Base-by-base conservation (phyloP, 2,888 invertebrate species). In the Pteria penguin region DNA sequence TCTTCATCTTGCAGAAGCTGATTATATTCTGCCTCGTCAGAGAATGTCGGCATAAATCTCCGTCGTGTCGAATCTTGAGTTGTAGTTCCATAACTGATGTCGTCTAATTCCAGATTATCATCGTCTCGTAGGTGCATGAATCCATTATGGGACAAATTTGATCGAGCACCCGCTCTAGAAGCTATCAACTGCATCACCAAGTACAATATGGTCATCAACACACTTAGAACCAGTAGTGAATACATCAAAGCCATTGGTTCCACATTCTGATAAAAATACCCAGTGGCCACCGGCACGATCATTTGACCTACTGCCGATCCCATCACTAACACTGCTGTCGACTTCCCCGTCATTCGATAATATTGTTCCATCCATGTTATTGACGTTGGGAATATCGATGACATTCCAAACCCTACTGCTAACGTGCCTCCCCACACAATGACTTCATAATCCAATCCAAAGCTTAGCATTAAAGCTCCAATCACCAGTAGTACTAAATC, bases 281-380 rank as follows among this genome's bases (percentile, higher is more conserved):
- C 92, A 1, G 92, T 91, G 2, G 90, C 63, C 5, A 89, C 86
- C 0, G 93, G 93, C 52, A 92, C 82, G 0, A 89, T 76, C 91
- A 93, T 92, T 81, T 93, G 92, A 0, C 93, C 93, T 14, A 92
- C 75, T 0, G 93, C 91, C 1, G 92, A 92, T 0, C 92, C 93
- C 2, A 92, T 84, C 4, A 92, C 90, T 72, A 93, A 90, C n/a
- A 92, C 86, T 2, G 93, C 91, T 0, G 93, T 91, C 1, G 92
- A 89, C 78, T 91, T 91, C n/a, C 93, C 92, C 0, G 92, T 91
- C 14, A 93, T 84, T 29, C 90, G 89, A 67, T 93, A 90, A 81
- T 92, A 92, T 26, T 88, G 86, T 79, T 93, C 93, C 2, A 92
- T 88, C 93, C 93, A 93, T 1, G 92, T 87, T n/a, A 93, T 88